Percentiles rank a stretch among this genome's conserved stretches.
phyloP scores from a whole-genome alignment of 2,888 invertebrate genomes.

The Polyploca ridens region DNA sequence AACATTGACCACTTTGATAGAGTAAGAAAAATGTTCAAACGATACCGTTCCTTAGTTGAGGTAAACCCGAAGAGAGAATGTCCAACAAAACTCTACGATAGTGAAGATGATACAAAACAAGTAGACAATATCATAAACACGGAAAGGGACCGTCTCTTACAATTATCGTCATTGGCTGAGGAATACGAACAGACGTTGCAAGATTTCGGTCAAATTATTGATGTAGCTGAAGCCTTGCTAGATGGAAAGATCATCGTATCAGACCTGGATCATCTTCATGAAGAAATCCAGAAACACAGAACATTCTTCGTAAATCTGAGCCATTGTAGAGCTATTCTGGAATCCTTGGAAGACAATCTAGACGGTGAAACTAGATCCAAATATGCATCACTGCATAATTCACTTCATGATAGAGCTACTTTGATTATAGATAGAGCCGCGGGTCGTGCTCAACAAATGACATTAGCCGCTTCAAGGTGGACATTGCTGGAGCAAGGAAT shows the following conservation, averaged over 20 bases:
- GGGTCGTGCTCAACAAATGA: constrained; percentile 92
- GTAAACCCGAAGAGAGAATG: constrained; percentile 89
- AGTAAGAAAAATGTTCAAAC: constrained; percentile 85
- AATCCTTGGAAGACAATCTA: constrained; percentile 93
- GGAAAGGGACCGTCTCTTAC: constrained; percentile 91
- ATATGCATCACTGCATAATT: constrained; percentile 89
- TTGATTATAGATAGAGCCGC: constrained; percentile 92
- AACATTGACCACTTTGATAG: constrained; percentile 87
- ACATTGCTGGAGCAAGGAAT: constrained; percentile 91
- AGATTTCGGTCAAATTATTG: constrained; percentile 94
- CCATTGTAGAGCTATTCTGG: constrained; percentile 93
- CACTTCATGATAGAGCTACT: constrained; percentile 90
- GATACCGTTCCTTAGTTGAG: constrained; percentile 86
- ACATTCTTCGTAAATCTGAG: constrained; percentile 95
- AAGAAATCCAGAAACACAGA: constrained; percentile 94
- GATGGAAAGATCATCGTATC: constrained; percentile 91
- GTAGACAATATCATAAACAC: constrained; percentile 88
- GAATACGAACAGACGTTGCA: constrained; percentile 95
- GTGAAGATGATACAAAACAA: constrained; percentile 88
- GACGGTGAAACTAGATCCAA: constrained; percentile 91
- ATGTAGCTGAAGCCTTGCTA: constrained; percentile 92
- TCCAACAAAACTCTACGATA: constrained; percentile 87
- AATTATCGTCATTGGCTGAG: constrained; percentile 90
- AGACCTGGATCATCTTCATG: constrained; percentile 91
- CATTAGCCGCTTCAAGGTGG: constrained; percentile 94